Evolutionary conservation across 2,797 vertebrate species (phyloP).

Genomic region (Argentina silus): DNA sequence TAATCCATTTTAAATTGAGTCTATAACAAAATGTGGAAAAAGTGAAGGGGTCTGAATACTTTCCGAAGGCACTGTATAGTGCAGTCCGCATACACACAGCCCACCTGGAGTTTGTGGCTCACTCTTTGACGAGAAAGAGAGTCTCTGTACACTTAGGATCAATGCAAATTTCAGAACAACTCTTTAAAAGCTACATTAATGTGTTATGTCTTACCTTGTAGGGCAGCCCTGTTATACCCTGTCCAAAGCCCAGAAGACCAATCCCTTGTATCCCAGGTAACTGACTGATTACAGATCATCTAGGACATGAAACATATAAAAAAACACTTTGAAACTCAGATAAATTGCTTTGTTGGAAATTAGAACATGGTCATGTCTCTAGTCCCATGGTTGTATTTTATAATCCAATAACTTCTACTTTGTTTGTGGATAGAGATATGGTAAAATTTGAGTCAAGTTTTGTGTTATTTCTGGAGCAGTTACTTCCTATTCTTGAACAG

Average conservation of each 20-base stretch:
- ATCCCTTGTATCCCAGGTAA: neutral
- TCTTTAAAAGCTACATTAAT: neutral
- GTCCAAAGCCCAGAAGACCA: neutral
- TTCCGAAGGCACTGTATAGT: no score
- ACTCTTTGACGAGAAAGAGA: neutral
- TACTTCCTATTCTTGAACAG: neutral
- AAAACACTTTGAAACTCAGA: neutral
- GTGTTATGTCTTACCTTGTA: neutral
- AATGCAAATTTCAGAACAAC: no score
- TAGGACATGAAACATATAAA: neutral
- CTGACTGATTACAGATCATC: neutral
- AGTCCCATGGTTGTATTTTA: no score
- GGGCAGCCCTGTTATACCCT: slow-evolving; percentile 1
- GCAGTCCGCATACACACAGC: neutral
- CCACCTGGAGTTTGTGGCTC: neutral
- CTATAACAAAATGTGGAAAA: no score
- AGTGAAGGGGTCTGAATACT: no score
- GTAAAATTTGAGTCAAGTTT: neutral
- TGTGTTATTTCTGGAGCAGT: no score
- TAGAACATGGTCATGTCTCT: no score
- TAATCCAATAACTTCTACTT: no score
- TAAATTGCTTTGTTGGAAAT: no score
- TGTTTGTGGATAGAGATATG: neutral
- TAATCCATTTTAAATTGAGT: no score
- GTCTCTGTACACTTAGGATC: no score